Conservation (phyloP, 1,140 invertebrate species). For the Agraylea sexmaculata region DNA sequence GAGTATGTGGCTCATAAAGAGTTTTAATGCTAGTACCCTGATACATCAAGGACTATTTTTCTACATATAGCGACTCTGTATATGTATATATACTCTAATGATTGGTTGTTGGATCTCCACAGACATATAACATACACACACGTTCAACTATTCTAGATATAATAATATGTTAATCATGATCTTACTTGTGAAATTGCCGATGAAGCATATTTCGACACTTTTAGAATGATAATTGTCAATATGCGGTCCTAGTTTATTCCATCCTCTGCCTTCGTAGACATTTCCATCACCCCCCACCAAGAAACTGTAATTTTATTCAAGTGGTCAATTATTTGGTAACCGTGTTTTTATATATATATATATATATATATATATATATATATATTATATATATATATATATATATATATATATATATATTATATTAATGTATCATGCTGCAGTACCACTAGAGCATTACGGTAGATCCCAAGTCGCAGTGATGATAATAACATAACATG, state of each 20-base stretch:
- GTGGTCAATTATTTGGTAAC: neutral
- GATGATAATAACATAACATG: too few relatives aligned
- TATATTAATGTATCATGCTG: neutral
- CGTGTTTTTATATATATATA: neutral
- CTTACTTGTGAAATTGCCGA: slow-evolving; percentile 50
- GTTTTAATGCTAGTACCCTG: too few relatives aligned
- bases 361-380: neutral
- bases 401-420: neutral
- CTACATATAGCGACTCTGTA: too few relatives aligned
- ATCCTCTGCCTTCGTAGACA: slow-evolving; percentile 50
- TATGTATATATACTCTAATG: too few relatives aligned
- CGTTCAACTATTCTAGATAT: too few relatives aligned
- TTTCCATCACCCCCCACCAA: slow-evolving; percentile 53
- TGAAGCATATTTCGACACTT: slow-evolving; percentile 51
- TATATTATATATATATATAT: neutral
- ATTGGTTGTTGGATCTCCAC: too few relatives aligned
- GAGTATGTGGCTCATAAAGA: too few relatives aligned
- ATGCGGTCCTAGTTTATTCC: slow-evolving; percentile 43
- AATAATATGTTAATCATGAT: too few relatives aligned
- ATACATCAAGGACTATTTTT: too few relatives aligned
- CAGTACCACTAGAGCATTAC: neutral
- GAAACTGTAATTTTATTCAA: slow-evolving; percentile 52
- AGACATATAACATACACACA: too few relatives aligned
- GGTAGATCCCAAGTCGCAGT: too few relatives aligned
- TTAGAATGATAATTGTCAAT: slow-evolving; percentile 44